Conservation (phyloP, 2,888 invertebrate genomes). For the Muscina levida region DNA sequence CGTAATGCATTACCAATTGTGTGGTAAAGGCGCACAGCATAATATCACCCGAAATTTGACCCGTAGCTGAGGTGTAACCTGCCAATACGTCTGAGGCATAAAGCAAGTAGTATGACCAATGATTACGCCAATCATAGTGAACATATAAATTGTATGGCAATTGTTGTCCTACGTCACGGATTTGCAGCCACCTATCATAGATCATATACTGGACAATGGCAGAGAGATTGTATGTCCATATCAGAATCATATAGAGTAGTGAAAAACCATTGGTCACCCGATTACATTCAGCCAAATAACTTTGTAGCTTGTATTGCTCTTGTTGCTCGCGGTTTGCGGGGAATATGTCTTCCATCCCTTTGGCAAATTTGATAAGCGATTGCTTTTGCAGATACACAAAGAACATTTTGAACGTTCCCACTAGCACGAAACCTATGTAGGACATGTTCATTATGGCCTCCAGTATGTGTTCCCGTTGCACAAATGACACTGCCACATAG, state of each 20-base stretch:
- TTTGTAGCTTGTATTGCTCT: constrained; percentile 19
- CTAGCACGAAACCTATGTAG: constrained; percentile 73
- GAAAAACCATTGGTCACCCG: constrained; percentile 69
- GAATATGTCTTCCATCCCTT: constrained; percentile 40
- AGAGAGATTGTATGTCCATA: constrained; percentile 76
- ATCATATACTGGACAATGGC: constrained; percentile 70
- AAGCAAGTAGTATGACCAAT: constrained; percentile 71
- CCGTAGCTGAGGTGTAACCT: constrained; percentile 72
- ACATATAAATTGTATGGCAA: constrained; percentile 72
- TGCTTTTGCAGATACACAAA: constrained; percentile 72
- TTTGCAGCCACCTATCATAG: constrained; percentile 68
- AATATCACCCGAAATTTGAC: constrained; percentile 75
- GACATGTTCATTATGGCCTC: constrained; percentile 73
- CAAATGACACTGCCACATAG: constrained; percentile 59
- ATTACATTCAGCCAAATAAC: constrained; percentile 66
- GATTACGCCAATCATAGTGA: constrained; percentile 70
- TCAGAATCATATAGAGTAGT: constrained; percentile 73
- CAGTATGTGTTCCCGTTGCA: constrained; percentile 67
- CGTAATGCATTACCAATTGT: constrained; percentile 76
- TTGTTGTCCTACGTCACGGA: constrained; percentile 64
- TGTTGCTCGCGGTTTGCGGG: constrained; percentile 35
- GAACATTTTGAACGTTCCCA: constrained; percentile 73
- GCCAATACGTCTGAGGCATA: constrained; percentile 69
- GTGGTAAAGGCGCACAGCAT: constrained; percentile 73
- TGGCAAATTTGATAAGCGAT: constrained; percentile 54